Percentiles rank a stretch among this genome's conserved stretches.
phyloP scores from a whole-genome alignment of 2,797 vertebrate species.

The Florisuga fusca region DNA sequence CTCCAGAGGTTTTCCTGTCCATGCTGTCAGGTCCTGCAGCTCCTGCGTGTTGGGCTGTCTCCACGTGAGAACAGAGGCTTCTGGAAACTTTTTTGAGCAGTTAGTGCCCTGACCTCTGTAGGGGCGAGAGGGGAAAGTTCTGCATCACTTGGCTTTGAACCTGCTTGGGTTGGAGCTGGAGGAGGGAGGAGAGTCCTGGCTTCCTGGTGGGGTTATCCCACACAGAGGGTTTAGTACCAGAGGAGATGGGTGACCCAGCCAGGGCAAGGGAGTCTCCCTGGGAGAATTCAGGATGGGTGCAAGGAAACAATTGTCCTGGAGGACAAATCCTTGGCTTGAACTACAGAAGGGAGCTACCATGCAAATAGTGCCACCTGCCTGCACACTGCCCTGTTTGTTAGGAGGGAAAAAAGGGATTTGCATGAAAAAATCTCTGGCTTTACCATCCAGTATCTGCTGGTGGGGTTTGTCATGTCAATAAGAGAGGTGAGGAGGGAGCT shows the following conservation, averaged over 20 bases:
- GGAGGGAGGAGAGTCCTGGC: not conserved
- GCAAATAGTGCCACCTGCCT: accelerated
- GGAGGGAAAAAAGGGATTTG: not conserved
- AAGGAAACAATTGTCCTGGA: not conserved
- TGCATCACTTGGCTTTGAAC: not conserved
- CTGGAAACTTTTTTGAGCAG: not conserved
- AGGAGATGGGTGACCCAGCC: not conserved
- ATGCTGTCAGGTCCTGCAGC: not conserved
- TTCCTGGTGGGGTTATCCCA: not conserved
- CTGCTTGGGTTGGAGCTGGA: not conserved
- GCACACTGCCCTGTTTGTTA: not conserved
- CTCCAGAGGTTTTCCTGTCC: not conserved
- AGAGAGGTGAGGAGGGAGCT: not conserved
- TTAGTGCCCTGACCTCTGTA: not conserved
- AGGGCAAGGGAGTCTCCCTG: not conserved
- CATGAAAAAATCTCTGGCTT: not conserved
- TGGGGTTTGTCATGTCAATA: not conserved
- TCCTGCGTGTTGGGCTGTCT: accelerated
- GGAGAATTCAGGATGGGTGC: not conserved
- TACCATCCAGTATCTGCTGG: not conserved
- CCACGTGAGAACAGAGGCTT: not conserved
- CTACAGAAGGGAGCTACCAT: not conserved
- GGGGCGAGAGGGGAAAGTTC: not conserved
- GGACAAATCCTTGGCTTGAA: not conserved
- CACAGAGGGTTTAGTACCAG: accelerated